A percentile compares a stretch with the other conserved stretches of the same genome.
Conservation (phyloP, 2,797 vertebrate species). For the Sorex maritimensis region DNA sequence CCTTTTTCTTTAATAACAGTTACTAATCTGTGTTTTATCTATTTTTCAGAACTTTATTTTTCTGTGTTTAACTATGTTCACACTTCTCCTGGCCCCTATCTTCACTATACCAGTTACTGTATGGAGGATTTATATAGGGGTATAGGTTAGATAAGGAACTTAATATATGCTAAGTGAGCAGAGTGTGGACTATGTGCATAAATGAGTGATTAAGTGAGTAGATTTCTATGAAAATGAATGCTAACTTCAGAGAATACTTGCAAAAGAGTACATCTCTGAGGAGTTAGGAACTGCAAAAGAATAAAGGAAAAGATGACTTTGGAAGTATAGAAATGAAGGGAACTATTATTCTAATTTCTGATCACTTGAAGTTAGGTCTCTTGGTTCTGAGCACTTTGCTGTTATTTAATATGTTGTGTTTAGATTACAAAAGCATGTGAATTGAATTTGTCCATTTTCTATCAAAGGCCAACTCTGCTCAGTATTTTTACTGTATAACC, state of each 20-base stretch:
- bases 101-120: not conserved
- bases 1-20: not conserved
- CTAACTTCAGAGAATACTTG: not conserved
- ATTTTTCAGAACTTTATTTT: not conserved
- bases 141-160: not conserved
- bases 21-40: not conserved
- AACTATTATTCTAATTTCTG: conserved; percentile 43
- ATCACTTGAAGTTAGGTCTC: conserved; percentile 7
- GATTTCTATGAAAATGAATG: not conserved
- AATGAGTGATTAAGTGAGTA: not conserved
- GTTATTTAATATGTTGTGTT: conserved; percentile 30
- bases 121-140: not conserved
- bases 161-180: not conserved
- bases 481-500: conserved; percentile 7
- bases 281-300: not conserved
- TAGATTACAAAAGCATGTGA: conserved; percentile 39
- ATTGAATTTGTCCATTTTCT: conserved; percentile 56
- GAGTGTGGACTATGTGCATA: not conserved
- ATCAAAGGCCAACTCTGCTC: conserved; percentile 21
- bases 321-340: not conserved
- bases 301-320: not conserved
- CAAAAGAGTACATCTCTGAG: not conserved
- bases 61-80: not conserved
- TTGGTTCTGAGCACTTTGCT: conserved; percentile 58
- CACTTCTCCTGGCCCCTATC: not conserved